These are phyloP conservation scores for Nasonia giraulti DNA, from an alignment of 1,140 invertebrate genomes.

Conservation along the genomic window DNA sequence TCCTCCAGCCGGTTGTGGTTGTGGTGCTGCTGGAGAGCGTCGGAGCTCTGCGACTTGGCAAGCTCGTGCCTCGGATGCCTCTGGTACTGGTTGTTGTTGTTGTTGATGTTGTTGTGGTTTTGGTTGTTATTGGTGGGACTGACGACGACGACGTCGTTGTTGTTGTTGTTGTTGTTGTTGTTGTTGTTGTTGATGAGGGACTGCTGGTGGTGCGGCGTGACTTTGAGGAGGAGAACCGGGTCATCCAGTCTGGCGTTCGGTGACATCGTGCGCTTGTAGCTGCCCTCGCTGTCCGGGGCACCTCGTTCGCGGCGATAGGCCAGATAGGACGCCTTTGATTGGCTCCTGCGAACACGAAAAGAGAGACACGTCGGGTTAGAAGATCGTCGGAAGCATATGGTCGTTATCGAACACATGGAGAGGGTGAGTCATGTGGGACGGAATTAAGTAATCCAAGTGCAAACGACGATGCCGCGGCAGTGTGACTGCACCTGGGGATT, in stretches of 20 bases:
- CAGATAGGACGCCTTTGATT: conserved; percentile 87
- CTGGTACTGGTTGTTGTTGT: neutral
- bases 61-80: conserved; percentile 53
- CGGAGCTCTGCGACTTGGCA: conserved; percentile 64
- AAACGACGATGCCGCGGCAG: too few relatives aligned
- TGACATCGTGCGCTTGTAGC: conserved; percentile 85
- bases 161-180: conserved; percentile 54
- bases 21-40: conserved; percentile 58
- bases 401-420: too few relatives aligned
- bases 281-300: conserved; percentile 82
- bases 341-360: conserved; percentile 77
- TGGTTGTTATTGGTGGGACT: conserved; percentile 56
- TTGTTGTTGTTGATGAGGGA: conserved; percentile 54
- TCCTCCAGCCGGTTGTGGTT: conserved; percentile 54
- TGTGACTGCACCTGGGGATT: neutral
- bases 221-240: conserved; percentile 67
- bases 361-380: too few relatives aligned
- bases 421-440: too few relatives aligned
- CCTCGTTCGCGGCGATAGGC: conserved; percentile 81
- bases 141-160: conserved; percentile 44
- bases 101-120: neutral
- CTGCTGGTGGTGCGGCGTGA: conserved; percentile 61
- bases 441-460: too few relatives aligned
- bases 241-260: conserved; percentile 78
- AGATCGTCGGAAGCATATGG: too few relatives aligned